Evolutionary conservation across 1,140 invertebrate genomes (phyloP), one percentile per base, ranked within the genome.

Genomic region (Diorhabda elongata): DNA sequence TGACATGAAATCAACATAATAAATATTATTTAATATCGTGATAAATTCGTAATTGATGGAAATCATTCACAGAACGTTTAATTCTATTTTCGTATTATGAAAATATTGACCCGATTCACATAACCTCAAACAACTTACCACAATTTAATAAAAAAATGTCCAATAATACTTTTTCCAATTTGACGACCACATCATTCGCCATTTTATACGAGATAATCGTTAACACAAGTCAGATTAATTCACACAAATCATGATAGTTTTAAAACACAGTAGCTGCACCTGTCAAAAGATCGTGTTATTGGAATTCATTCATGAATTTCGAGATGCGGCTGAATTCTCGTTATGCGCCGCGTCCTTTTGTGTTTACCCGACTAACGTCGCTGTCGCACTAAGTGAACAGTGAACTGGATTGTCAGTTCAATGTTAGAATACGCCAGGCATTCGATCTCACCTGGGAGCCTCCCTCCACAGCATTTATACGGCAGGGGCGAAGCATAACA

Each of bases 81-180:
- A 26, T 26, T 26, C 26, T 26, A 26, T 26, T 26, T 26, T 26
- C 26, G 26, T 26, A 26, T 26, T 26, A 26, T 26, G 26, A 26
- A 5, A 64, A 26, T 47, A 64, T 64, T 64, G 62, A 64, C 62
- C 62, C 43, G 45, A 44, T 44, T 64, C 42, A 64, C 62, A 64
- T 64, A 64, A 58, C 52, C 52, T 52, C 9, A 41, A 63, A 64
- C 8, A 56, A 64, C 62, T 64, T 44, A 64, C 62, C 62, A 52
- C 62, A 64, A 47, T 64, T 64, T 3, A 64, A 11, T 11, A 64
- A 44, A 64, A 64, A 43, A 45, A 64, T 41, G 41, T 64, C 62
- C 11, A 64, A 52, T 41, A 61, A 8, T 41, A 61, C 59, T 61
- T 61, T 61, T 61, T 61, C n/a, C 11, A 61, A 8, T 43, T 42